Evolutionary conservation across 2,113 vertebrate species (phyloP).

Genomic region (Nestor notabilis): DNA sequence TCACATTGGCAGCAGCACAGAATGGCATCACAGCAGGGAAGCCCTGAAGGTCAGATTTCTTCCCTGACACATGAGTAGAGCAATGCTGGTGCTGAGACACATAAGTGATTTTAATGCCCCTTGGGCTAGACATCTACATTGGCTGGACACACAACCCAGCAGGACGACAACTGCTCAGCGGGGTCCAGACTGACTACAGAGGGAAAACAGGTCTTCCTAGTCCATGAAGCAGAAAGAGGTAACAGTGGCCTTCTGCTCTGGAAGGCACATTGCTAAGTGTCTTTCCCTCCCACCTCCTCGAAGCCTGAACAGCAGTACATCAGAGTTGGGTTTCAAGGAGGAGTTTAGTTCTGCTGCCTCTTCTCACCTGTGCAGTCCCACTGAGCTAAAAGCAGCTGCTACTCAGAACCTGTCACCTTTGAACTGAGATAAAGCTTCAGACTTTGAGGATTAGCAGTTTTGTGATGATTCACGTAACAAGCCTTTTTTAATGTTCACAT

Average conservation of each 20-base stretch:
- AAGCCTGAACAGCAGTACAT: neutral
- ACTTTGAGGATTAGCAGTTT: neutral
- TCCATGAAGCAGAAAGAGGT: neutral
- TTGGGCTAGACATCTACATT: neutral
- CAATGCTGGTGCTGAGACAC: fast-evolving
- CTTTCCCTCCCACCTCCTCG: neutral
- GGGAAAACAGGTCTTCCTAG: neutral
- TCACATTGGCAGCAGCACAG: neutral
- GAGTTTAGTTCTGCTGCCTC: neutral
- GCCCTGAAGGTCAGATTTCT: slow-evolving; percentile 14
- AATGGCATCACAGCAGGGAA: slow-evolving; percentile 2
- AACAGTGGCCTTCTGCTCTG: neutral
- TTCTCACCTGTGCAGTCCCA: neutral
- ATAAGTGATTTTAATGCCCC: neutral
- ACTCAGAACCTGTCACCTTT: neutral
- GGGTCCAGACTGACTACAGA: neutral
- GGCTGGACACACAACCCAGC: neutral
- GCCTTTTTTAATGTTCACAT: neutral
- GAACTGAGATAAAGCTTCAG: neutral
- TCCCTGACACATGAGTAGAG: neutral
- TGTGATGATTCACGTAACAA: neutral
- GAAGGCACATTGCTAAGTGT: neutral
- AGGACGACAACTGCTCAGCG: neutral
- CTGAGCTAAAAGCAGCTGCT: neutral
- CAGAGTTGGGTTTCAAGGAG: neutral